Conservation (phyloP, 2,797 vertebrate genomes). For the Sternotherus odoratus region DNA sequence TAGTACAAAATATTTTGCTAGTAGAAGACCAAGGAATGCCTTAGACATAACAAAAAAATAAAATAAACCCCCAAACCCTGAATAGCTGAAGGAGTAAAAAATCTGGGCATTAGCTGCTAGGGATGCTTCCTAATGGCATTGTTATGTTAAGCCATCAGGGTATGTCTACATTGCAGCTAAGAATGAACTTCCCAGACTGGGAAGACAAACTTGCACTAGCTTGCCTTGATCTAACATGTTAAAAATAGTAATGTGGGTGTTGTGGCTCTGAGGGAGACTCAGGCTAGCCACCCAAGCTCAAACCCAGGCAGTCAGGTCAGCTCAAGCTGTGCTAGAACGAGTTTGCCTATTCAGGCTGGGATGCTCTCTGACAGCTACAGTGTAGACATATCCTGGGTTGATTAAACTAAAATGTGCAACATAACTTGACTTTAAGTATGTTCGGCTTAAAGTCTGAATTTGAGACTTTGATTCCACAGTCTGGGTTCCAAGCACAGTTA, state of each 20-base stretch:
- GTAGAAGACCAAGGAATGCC: constrained; percentile 63
- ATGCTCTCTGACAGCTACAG: no score
- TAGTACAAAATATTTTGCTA: constrained; percentile 63
- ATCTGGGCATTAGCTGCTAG: constrained; percentile 31
- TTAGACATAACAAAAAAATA: constrained; percentile 41
- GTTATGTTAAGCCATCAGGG: constrained; percentile 26
- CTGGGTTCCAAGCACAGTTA: background rate
- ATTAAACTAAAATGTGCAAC: constrained; percentile 20
- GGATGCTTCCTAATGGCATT: constrained; percentile 32
- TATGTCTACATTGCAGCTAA: background rate
- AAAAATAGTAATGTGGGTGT: background rate
- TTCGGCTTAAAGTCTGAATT: constrained; percentile 25
- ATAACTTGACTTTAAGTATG: constrained; percentile 30
- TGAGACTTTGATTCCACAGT: constrained; percentile 24
- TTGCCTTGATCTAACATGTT: background rate
- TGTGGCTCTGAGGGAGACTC: background rate
- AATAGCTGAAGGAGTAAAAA: constrained; percentile 45
- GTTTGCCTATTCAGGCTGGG: background rate
- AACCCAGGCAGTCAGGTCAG: background rate
- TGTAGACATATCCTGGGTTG: constrained; percentile 4
- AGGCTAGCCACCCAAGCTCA: background rate
- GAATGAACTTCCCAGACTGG: background rate
- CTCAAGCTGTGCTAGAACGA: background rate
- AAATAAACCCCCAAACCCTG: background rate
- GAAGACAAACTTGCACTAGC: background rate